A percentile compares a stretch with the other conserved stretches of the same genome.
Evolutionary conservation across 2,888 invertebrate genomes (phyloP).

Genomic region (Bombylius discolor): DNA sequence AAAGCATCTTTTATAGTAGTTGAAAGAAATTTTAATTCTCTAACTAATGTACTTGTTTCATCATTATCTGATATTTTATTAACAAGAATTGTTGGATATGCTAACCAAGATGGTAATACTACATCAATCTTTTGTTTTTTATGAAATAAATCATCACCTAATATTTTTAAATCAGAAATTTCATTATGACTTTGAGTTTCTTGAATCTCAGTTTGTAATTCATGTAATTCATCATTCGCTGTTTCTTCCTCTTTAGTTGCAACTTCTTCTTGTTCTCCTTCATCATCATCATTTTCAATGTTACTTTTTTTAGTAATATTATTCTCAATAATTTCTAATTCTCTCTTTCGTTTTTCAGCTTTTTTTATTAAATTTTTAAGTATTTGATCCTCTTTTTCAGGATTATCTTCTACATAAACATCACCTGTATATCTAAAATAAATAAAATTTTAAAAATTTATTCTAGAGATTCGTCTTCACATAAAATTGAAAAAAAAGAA

Average conservation of each 20-base stretch:
- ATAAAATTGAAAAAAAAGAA: too few relatives aligned
- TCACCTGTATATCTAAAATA: slow-evolving; percentile 40
- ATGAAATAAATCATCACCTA: slow-evolving; percentile 50
- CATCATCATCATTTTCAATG: slow-evolving; percentile 15
- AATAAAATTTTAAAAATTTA: slow-evolving; percentile 1
- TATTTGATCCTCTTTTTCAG: slow-evolving; percentile 42
- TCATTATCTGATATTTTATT: slow-evolving; percentile 48
- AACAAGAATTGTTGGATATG: slow-evolving; percentile 65
- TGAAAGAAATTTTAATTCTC: slow-evolving; percentile 47
- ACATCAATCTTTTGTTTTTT: slow-evolving; percentile 51
- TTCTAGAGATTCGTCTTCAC: too few relatives aligned
- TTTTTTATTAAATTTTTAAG: slow-evolving; percentile 45
- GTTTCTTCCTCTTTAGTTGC: slow-evolving; percentile 18
- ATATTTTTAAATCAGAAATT: slow-evolving; percentile 34
- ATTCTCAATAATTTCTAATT: slow-evolving; percentile 25
- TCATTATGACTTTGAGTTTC: neutral
- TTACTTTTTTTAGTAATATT: slow-evolving; percentile 25
- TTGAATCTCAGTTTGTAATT: neutral
- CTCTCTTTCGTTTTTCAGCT: slow-evolving; percentile 39
- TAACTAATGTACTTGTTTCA: slow-evolving; percentile 35
- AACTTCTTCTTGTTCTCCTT: neutral
- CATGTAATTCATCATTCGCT: slow-evolving; percentile 2
- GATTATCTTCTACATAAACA: slow-evolving; percentile 30
- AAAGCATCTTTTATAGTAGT: slow-evolving; percentile 47
- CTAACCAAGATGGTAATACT: slow-evolving; percentile 77